Conservation (phyloP, 2,113 vertebrate species). For the Urocolius indicus region DNA sequence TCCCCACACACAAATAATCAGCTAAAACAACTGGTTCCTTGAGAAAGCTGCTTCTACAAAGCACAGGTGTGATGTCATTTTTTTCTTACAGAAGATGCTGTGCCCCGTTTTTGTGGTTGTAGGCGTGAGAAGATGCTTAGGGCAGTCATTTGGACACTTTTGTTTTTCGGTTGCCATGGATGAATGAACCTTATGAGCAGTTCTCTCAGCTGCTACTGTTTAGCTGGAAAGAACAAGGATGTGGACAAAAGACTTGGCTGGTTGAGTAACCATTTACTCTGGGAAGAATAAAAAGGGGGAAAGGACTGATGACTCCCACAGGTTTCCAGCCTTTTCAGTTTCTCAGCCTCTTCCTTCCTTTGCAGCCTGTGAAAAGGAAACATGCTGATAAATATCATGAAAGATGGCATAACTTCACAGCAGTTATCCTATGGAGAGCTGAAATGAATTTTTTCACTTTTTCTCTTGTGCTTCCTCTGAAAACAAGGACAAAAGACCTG, state of each 20-base stretch:
- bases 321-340: background rate
- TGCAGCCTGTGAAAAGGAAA: background rate
- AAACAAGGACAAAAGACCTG: background rate
- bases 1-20: background rate
- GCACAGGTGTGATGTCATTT: background rate
- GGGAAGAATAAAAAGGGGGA: background rate
- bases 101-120: background rate
- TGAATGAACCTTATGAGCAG: background rate
- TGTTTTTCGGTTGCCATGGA: background rate
- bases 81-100: background rate
- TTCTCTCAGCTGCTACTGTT: background rate
- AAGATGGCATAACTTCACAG: background rate
- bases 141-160: background rate
- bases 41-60: background rate
- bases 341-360: background rate
- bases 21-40: fast-evolving
- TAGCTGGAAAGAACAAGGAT: background rate
- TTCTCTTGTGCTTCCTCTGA: background rate
- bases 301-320: background rate
- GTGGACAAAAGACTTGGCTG: background rate
- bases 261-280: background rate
- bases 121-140: background rate
- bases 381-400: background rate
- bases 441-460: background rate
- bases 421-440: background rate